A percentile compares a stretch with the other conserved stretches of the same genome.
Conservation (phyloP, 1,140 invertebrate genomes). For the Drosophila carrolli region DNA sequence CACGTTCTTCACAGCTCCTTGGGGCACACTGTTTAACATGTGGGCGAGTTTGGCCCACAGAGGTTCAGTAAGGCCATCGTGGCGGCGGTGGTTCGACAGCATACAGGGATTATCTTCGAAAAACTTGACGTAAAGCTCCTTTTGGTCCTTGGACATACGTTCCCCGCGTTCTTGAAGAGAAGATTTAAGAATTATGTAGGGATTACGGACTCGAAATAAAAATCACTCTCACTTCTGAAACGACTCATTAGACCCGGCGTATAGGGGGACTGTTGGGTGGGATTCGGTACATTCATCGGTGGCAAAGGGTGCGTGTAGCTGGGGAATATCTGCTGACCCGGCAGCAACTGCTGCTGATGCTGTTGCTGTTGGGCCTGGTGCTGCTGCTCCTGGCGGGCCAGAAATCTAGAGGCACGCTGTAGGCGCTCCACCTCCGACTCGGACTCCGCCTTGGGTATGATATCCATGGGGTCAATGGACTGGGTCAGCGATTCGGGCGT, state of each 20-base stretch:
- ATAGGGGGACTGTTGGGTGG: conserved; percentile 64
- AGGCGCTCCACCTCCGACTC: conserved; percentile 64
- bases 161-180: conserved; percentile 70
- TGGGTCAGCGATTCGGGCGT: conserved; percentile 71
- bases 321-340: conserved; percentile 61
- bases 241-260: conserved; percentile 77
- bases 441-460: conserved; percentile 75
- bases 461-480: conserved; percentile 77
- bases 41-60: conserved; percentile 73
- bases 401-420: conserved; percentile 55
- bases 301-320: conserved; percentile 68
- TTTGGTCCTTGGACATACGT: conserved; percentile 82
- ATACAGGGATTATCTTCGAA: conserved; percentile 82
- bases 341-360: conserved; percentile 61
- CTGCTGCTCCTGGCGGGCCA: conserved; percentile 63
- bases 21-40: conserved; percentile 76
- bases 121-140: conserved; percentile 79
- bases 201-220: not conserved
- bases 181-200: conserved; percentile 5
- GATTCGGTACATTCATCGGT: conserved; percentile 58
- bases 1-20: conserved; percentile 80
- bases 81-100: conserved; percentile 74
- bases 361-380: conserved; percentile 57
- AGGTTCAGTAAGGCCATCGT: conserved; percentile 75
- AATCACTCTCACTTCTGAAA: conserved; percentile 70